These are phyloP conservation scores for Pristionchus pacificus DNA, from an alignment of 1,140 invertebrate genomes.

Conservation along the genomic window DNA sequence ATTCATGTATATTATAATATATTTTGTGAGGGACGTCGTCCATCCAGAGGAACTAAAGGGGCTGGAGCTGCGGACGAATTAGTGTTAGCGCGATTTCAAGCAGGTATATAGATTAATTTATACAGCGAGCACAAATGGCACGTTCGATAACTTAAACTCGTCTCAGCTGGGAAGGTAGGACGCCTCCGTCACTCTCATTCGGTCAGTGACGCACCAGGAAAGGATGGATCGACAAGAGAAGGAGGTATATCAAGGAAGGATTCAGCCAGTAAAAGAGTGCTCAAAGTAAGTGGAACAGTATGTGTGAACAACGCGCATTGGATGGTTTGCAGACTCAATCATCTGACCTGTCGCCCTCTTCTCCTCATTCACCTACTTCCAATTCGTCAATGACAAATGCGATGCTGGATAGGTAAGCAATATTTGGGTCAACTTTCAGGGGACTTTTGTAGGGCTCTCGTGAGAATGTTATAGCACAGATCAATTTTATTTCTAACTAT, in stretches of 20 bases:
- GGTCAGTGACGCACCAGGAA: neutral
- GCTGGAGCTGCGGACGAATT: neutral
- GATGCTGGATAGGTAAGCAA: neutral
- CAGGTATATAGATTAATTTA: neutral
- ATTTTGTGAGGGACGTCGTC: neutral
- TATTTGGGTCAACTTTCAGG: neutral
- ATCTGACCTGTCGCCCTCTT: neutral
- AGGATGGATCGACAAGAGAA: conserved; percentile 2
- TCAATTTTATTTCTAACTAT: conserved; percentile 11
- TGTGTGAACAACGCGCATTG: neutral
- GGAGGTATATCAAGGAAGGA: neutral
- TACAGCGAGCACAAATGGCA: neutral
- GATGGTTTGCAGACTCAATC: neutral
- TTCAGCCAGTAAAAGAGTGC: conserved; percentile 10
- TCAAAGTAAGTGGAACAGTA: conserved; percentile 6
- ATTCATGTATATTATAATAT: neutral
- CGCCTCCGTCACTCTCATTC: conserved; percentile 2
- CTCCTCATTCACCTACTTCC: conserved; percentile 6
- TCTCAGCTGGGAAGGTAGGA: no score
- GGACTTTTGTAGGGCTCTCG: neutral
- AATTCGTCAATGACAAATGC: conserved; percentile 6
- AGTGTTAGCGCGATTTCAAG: neutral
- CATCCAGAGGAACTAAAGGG: neutral
- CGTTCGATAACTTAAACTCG: no score
- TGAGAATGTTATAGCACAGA: conserved; percentile 8